These are phyloP conservation scores for Podarcis siculus DNA, from an alignment of 2,797 vertebrate species.

Conservation along the genomic window DNA sequence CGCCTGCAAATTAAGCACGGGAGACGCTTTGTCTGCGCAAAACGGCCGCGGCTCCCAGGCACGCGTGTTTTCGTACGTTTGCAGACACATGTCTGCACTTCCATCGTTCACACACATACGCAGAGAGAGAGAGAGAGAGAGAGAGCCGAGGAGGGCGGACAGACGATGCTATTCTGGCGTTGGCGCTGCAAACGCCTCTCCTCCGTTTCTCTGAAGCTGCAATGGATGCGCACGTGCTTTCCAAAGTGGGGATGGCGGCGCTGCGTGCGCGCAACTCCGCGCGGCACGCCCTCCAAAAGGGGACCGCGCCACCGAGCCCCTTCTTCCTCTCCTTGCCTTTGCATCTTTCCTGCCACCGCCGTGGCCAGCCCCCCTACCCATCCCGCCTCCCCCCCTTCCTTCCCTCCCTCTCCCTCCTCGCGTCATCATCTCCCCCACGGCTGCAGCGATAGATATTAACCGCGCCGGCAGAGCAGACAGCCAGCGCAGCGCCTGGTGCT, in stretches of 20 bases:
- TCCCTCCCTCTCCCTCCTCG: not conserved
- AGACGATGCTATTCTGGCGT: not conserved
- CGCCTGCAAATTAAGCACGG: not conserved
- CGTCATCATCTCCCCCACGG: conserved; percentile 19
- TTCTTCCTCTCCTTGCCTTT: not conserved
- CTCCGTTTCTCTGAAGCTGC: not conserved
- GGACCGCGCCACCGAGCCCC: not conserved
- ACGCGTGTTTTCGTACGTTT: not conserved
- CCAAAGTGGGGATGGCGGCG: too few relatives aligned
- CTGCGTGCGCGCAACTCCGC: not conserved
- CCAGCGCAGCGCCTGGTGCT: conserved; percentile 36
- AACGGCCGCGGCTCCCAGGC: not conserved
- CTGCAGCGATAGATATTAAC: conserved; percentile 16
- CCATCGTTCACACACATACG: not conserved
- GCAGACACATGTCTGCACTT: not conserved
- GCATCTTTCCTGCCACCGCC: not conserved
- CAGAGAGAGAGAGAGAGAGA: too few relatives aligned
- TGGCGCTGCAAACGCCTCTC: not conserved
- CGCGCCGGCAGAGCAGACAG: conserved; percentile 37
- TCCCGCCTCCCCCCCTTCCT: too few relatives aligned
- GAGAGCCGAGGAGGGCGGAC: not conserved
- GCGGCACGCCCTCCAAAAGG: not conserved
- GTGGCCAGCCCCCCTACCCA: not conserved
- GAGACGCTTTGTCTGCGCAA: not conserved
- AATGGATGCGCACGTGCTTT: not conserved